These are phyloP conservation scores for Dicycla oo DNA, from an alignment of 2,888 invertebrate species.

Conservation along the genomic window DNA sequence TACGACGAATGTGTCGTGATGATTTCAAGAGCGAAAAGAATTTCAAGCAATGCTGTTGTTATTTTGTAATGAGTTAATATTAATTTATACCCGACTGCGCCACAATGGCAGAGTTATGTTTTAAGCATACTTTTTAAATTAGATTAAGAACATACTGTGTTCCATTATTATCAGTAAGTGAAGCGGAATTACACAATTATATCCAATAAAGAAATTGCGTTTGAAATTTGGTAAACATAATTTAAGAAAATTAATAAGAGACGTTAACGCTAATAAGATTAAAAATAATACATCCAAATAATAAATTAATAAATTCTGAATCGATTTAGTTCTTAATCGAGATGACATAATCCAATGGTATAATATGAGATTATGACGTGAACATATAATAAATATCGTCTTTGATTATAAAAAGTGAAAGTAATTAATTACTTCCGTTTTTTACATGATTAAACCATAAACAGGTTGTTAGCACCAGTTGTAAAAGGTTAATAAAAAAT, in stretches of 20 bases:
- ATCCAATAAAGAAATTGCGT: neutral
- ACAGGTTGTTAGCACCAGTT: conserved; percentile 32
- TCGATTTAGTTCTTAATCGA: conserved; percentile 38
- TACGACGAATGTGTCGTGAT: conserved; percentile 17
- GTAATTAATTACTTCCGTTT: conserved; percentile 64
- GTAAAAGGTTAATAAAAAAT: conserved; percentile 5
- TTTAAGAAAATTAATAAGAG: neutral
- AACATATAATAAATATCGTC: conserved; percentile 53
- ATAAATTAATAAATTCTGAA: conserved; percentile 28
- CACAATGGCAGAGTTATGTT: neutral
- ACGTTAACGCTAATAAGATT: conserved; percentile 18
- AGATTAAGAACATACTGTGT: too few species aligned
- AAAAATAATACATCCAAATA: conserved; percentile 22
- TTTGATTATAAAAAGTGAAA: conserved; percentile 63
- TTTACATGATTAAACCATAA: conserved; percentile 52
- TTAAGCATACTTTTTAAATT: neutral
- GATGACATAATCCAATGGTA: conserved; percentile 56
- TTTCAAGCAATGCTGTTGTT: neutral
- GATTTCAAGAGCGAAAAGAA: conserved; percentile 37
- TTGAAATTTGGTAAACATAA: neutral
- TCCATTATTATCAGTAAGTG: neutral
- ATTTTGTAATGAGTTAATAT: neutral
- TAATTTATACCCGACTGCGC: neutral
- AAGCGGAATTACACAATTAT: neutral
- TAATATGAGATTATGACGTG: conserved; percentile 55